Conservation (phyloP, 2,888 invertebrate genomes). For the Tiliacea citrago region DNA sequence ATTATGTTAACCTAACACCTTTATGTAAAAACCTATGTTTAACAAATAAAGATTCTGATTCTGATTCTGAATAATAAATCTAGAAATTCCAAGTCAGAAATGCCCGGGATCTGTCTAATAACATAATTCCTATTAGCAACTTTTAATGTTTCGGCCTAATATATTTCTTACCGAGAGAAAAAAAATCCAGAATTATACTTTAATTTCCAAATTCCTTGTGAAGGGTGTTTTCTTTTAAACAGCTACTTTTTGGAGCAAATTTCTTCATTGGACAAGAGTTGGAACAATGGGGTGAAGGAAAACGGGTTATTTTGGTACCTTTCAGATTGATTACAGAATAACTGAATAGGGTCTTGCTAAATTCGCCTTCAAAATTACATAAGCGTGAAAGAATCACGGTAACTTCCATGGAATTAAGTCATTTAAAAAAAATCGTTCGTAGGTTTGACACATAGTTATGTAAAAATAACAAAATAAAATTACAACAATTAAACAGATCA, state of each 20-base stretch:
- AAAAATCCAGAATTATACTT: conserved; percentile 17
- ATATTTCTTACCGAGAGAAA: neutral
- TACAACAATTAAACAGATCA: neutral
- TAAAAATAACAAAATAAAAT: neutral
- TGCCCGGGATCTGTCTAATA: neutral
- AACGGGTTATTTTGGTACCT: conserved; percentile 46
- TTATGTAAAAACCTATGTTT: too few relatives aligned
- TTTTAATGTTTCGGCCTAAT: conserved; percentile 7
- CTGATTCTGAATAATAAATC: conserved; percentile 9
- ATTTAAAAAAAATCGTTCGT: neutral
- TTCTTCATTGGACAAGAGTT: conserved; percentile 32
- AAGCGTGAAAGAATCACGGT: conserved; percentile 7
- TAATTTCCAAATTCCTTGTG: conserved; percentile 28
- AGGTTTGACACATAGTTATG: neutral
- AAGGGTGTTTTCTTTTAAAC: conserved; percentile 19
- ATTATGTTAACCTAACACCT: too few relatives aligned
- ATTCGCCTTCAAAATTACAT: conserved; percentile 16
- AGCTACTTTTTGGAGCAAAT: conserved; percentile 13
- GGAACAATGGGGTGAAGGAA: conserved; percentile 26
- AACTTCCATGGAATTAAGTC: neutral
- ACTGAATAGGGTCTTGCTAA: conserved; percentile 27
- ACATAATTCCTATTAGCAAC: conserved; percentile 19
- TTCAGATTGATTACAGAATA: conserved; percentile 53
- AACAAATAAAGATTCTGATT: too few relatives aligned
- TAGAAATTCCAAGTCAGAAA: neutral